These are phyloP conservation scores for Catharus ustulatus DNA, from an alignment of 2,797 vertebrate species.

Conservation along the genomic window DNA sequence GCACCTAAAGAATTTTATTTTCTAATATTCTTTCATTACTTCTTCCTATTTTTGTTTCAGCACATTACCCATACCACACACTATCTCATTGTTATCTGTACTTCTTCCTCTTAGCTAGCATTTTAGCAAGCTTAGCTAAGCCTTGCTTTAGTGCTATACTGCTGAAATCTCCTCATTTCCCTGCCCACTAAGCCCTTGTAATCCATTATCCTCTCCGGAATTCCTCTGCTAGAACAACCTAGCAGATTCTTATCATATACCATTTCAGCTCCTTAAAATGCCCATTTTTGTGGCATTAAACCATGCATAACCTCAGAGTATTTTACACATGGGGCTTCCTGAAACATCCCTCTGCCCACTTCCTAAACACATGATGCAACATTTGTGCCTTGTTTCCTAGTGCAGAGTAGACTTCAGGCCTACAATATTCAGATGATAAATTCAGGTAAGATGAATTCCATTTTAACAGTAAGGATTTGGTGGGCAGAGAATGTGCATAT, in stretches of 20 bases:
- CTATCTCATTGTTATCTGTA: background rate
- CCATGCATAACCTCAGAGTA: background rate
- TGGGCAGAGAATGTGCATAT: background rate
- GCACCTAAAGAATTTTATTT: background rate
- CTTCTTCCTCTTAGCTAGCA: background rate
- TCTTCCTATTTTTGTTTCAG: background rate
- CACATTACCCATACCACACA: background rate
- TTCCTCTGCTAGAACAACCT: background rate
- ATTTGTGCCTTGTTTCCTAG: background rate
- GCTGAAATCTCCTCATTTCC: constrained; percentile 14
- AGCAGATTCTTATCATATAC: background rate
- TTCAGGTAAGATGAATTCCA: background rate
- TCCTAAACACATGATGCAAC: background rate
- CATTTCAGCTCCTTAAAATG: background rate
- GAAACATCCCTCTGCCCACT: background rate
- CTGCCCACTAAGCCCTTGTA: background rate
- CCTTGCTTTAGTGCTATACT: background rate
- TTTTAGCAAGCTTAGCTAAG: background rate
- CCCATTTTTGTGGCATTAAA: background rate
- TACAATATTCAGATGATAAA: background rate
- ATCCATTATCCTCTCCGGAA: background rate
- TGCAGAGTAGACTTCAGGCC: background rate
- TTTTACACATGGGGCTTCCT: background rate
- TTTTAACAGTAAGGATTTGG: background rate
- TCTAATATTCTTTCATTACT: background rate